A percentile compares a stretch with the other conserved stretches of the same genome.
Evolutionary conservation across 1,140 invertebrate genomes (phyloP).

Genomic region (Archivesica marissinica): DNA sequence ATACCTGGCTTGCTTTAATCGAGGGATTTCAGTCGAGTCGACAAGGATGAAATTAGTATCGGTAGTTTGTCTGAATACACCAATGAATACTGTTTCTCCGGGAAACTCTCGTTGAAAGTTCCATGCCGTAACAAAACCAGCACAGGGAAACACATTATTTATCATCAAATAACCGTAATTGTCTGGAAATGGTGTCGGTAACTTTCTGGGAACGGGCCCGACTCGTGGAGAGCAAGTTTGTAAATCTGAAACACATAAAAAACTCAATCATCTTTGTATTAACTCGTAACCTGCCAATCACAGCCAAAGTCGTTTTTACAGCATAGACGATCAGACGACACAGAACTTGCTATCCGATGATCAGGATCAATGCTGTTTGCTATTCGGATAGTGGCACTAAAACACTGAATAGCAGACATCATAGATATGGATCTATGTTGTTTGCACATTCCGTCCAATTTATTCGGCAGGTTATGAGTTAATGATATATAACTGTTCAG

Average conservation of each 20-base stretch:
- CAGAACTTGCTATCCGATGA: too few species aligned
- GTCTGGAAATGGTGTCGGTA: conserved; percentile 69
- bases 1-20: conserved; percentile 65
- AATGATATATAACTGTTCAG: too few species aligned
- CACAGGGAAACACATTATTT: conserved; percentile 79
- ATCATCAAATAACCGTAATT: conserved; percentile 76
- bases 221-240: conserved; percentile 71
- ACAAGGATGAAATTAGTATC: conserved; percentile 69
- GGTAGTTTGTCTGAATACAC: conserved; percentile 72
- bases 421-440: too few species aligned
- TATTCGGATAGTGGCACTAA: too few species aligned
- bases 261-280: too few species aligned
- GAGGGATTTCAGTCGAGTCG: conserved; percentile 67
- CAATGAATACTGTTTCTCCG: conserved; percentile 41
- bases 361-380: too few species aligned
- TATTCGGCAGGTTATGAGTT: too few species aligned
- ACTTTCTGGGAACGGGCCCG: conserved; percentile 68
- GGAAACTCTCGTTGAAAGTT: conserved; percentile 70
- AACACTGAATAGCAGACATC: too few species aligned
- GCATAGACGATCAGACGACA: too few species aligned
- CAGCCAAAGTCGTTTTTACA: too few species aligned
- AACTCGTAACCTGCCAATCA: too few species aligned
- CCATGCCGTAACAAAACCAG: conserved; percentile 72
- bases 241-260: conserved; percentile 57
- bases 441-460: too few species aligned